Base-by-base conservation (phyloP, 2,888 invertebrate genomes). In the Epirrhoe tristata region DNA sequence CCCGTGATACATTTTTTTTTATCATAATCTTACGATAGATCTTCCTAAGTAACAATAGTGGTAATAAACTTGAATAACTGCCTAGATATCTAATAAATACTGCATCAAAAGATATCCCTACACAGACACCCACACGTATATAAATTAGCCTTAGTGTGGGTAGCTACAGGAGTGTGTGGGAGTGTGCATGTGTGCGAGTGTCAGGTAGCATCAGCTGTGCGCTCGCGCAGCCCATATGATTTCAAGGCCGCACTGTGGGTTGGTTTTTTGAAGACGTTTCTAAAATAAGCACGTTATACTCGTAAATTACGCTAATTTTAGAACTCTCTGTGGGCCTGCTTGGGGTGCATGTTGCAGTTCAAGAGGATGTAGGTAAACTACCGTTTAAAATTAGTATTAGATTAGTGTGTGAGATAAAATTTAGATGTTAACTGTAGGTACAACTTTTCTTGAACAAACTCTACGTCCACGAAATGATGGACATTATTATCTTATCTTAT, bases 161-260 rank as follows among this genome's bases (percentile, higher is more conserved):
- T 46, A 63, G n/a, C n/a, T 52, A 57, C 57, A 59, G 16, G 31
- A n/a, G 51, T 58, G 43, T 58, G 74, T 74, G 71, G 51, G 70
- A 71, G 63, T 52, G 17, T 71, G 67, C 74, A 74, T 73, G 79
- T 73, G 81, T 78, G 79, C 74, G 76, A 74, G 85, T 83, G 83
- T 87, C 91, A 91, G 91, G 91, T 91, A 92, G 79, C 86, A 89
- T 93, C 93, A 93, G 93, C 93, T 93, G 93, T 92, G 84, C 81
- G 75, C 84, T 69, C 64, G 81, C 82, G 82, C 85, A 84, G 81
- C 86, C 90, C 93, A 93, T 91, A 92, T 93, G 93, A 93, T 87
- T 88, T 92, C 91, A 93, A 93, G 93, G 93, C 84, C 92, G 84
- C 73, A 79, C 73, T 80, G 87, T 84, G 80, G 79, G 76, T 77